Conservation (phyloP, 2,888 invertebrate species). For the Argyra leucocephala region DNA sequence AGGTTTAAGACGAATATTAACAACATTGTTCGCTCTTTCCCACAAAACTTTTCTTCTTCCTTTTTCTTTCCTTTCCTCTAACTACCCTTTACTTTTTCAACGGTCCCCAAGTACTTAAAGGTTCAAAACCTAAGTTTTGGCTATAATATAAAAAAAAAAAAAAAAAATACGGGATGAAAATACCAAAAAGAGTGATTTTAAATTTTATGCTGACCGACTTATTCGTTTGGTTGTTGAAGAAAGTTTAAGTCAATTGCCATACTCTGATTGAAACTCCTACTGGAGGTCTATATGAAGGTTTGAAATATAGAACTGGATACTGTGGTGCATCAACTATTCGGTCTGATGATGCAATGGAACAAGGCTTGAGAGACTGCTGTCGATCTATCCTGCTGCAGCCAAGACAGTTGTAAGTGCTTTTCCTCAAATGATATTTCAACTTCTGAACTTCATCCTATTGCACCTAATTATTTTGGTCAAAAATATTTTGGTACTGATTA, state of each 20-base stretch:
- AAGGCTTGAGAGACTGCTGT: slow-evolving; percentile 90
- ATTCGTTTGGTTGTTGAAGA: slow-evolving; percentile 97
- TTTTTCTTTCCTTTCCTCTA: slow-evolving; percentile 5
- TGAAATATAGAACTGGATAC: slow-evolving; percentile 93
- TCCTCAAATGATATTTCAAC: slow-evolving; percentile 87
- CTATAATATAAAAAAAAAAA: slow-evolving; percentile 29
- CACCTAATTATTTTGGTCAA: slow-evolving; percentile 96
- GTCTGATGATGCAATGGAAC: slow-evolving; percentile 94
- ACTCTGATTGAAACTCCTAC: slow-evolving; percentile 90
- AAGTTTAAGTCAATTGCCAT: slow-evolving; percentile 87
- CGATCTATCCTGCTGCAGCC: slow-evolving; percentile 88
- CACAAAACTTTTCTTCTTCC: slow-evolving; percentile 68
- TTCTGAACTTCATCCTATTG: slow-evolving; percentile 87
- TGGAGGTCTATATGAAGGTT: slow-evolving; percentile 71
- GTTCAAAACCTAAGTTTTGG: no score
- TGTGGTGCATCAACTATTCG: slow-evolving; percentile 96
- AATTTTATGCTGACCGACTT: slow-evolving; percentile 95
- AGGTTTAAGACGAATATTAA: no score
- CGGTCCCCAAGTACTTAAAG: no score
- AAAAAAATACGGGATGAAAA: slow-evolving; percentile 51
- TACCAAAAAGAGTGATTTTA: slow-evolving; percentile 89
- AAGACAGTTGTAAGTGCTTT: slow-evolving; percentile 74
- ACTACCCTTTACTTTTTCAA: no score
- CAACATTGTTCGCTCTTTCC: no score
- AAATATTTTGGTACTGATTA: no score